Base-by-base conservation (phyloP, 2,888 invertebrate species). In the Melieria crassipennis region DNA sequence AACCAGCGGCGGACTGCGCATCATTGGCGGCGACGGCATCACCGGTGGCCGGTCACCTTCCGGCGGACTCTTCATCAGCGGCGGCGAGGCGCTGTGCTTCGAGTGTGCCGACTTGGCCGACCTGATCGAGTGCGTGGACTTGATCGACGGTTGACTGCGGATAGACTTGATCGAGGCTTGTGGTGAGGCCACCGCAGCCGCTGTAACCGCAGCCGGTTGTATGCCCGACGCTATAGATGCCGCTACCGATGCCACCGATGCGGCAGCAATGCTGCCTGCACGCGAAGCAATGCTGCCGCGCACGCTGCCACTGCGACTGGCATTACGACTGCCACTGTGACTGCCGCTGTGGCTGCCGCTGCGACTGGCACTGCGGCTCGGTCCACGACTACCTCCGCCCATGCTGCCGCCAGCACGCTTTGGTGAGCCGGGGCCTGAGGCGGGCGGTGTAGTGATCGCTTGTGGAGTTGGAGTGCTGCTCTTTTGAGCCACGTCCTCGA, bases 1-100 rank as follows among this genome's bases (percentile, higher is more conserved):
- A 30, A 79, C 50, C 4, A 78, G 76, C 5, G 81, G 81, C 16
- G 83, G 83, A n/a, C 82, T 79, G 62, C 82, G 83, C 71, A 84
- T 82, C 78, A 80, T 80, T 45, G 83, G 83, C 0, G 83, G 83
- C 63, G 83, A 83, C 47, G 83, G 84, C 83, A 84, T 84, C 1
- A 75, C 76, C 68, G 83, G 83, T 7, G 83, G 81, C 30, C 83
- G 76, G 46, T 83, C 83, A 4, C 83, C 83, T 16, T 79, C 78
- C 3, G 79, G 79, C 10, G 83, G 83, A 46, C 84, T 83, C 69
- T 83, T 81, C 10, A 83, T 70, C 11, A 71, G 70, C 3, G 77
- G 63, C 6, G 63, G 72, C 58, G 72, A 61, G 30, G 68, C 68
- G 10, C 69, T 69, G 56, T 69, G 63, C 47, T 69, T 69, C 7